phyloP scores from a whole-genome alignment of 2,113 vertebrate species.

The Eonycteris spelaea region DNA sequence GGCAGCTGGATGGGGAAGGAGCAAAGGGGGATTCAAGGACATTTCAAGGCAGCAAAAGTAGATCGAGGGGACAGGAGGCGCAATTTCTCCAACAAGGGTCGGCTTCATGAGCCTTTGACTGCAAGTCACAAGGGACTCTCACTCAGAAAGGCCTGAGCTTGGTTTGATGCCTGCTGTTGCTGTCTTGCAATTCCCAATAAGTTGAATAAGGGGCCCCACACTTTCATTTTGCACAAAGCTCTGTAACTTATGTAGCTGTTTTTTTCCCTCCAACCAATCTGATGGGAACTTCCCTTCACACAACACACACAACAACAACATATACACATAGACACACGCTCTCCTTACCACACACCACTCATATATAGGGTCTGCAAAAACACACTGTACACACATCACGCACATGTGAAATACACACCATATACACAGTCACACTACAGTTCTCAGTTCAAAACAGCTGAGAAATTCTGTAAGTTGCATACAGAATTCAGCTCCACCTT shows the following conservation, averaged over 20 bases:
- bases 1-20: background rate
- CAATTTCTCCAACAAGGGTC: accelerated
- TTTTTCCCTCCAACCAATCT: background rate
- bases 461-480: background rate
- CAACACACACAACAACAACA: background rate
- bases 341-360: background rate
- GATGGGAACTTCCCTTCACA: background rate
- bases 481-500: background rate
- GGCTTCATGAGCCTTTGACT: accelerated
- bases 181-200: background rate
- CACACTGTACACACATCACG: background rate
- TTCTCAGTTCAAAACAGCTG: background rate
- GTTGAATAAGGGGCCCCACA: background rate
- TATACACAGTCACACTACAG: too few species aligned
- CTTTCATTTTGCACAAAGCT: background rate
- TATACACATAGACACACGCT: background rate
- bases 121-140: background rate
- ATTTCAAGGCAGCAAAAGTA: background rate
- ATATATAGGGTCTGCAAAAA: background rate
- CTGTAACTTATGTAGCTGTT: background rate
- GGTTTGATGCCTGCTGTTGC: too few species aligned
- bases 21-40: background rate
- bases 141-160: background rate
- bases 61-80: too few species aligned
- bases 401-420: background rate